Conservation (phyloP, 2,113 vertebrate species). For the Leptocoma aspasia region DNA sequence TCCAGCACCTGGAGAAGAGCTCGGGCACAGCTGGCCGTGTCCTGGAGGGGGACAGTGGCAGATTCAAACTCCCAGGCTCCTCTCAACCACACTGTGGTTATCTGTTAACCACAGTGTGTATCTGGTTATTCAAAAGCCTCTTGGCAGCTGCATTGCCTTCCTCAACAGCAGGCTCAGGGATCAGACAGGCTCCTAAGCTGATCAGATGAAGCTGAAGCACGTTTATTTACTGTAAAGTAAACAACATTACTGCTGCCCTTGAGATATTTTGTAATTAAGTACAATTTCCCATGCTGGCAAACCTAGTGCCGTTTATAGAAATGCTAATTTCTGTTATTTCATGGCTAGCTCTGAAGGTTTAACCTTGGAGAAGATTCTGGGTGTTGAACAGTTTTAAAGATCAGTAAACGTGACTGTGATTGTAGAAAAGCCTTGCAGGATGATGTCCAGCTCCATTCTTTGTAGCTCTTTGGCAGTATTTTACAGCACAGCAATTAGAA, state of each 20-base stretch:
- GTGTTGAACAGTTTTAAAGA: neutral
- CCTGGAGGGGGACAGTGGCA: rapidly evolving
- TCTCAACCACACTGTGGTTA: neutral
- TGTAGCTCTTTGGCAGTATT: neutral
- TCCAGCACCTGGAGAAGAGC: neutral
- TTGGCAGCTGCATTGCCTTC: neutral
- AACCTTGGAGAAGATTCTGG: neutral
- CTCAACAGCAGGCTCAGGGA: neutral
- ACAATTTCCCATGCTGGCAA: neutral
- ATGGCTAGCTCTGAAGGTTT: neutral
- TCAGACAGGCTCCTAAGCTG: neutral
- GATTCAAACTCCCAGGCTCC: neutral
- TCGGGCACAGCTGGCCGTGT: rapidly evolving
- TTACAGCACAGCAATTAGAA: neutral
- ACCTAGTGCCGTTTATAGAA: neutral
- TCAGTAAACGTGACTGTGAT: neutral
- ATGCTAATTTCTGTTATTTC: neutral
- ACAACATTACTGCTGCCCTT: neutral
- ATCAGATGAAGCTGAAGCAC: neutral
- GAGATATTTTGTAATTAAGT: conserved; percentile 28
- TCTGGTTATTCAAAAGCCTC: neutral
- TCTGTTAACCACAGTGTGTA: too few relatives aligned
- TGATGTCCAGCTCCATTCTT: neutral
- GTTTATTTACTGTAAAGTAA: conserved; percentile 9
- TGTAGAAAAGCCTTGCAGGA: neutral